Base-by-base conservation (phyloP, 1,140 invertebrate species). In the Papilio machaon region DNA sequence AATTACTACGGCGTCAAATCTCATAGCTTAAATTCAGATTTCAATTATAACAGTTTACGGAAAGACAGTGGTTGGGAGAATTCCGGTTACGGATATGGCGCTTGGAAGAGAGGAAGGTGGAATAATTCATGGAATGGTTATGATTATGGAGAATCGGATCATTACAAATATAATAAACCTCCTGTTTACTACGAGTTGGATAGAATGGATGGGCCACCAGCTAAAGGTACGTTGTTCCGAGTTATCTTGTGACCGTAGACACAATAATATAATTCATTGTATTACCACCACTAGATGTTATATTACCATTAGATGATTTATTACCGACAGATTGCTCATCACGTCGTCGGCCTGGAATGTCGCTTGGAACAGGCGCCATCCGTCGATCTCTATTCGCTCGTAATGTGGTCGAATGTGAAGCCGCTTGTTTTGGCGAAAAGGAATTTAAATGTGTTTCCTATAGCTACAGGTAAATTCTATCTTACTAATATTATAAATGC, bases 361-460 rank as follows among this genome's bases (percentile, higher is more conserved):
- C 97, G 23, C 89, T 98, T 38, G 95, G 96, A 46, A 95, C 96
- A 83, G 95, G 95, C 0, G 95, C 96, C 2, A 95, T 97, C 1
- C 95, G 96, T 73, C 95, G 96, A 73, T 96, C 96, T 1, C 95
- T 96, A 38, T 90, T 95, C 6, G 96, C 97, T 1, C 95, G 96
- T 2, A 96, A 96, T 43, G 95, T 97, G 13, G 96, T 97, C 19
- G 96, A 97, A 43, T 98, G 97, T 90, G 97, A 98, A 86, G 92
- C 95, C 0, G 93, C 97, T 19, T 98, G 97, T 87, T 96, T 96
- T 47, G 95, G 95, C n/a, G 97, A 97, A 89, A 95, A 95, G 46
- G 95, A 96, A 58, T 97, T 97, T 84, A 92, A 93, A 81, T 98
- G 97, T 86, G 95, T 96, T 73, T 97, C 97, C 0, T 98, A 97